These are phyloP conservation scores for Synergus itoensis DNA, from an alignment of 2,888 invertebrate species.

Conservation along the genomic window DNA sequence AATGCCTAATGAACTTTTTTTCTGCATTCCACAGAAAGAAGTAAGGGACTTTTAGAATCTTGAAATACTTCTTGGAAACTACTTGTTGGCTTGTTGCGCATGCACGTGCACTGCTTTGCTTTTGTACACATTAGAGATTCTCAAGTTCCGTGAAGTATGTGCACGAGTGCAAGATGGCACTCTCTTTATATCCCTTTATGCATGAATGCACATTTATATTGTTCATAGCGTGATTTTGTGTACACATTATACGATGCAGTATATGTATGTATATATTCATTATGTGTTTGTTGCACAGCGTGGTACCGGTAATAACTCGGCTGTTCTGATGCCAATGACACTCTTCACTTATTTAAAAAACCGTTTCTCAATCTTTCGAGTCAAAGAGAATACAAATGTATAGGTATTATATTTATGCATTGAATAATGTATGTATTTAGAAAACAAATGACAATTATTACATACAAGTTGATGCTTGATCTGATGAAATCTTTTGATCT, in stretches of 20 bases:
- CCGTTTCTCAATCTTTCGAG: not conserved
- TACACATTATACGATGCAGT: not conserved
- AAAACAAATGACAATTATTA: too few relatives aligned
- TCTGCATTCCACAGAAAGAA: not conserved
- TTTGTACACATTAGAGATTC: constrained; percentile 10
- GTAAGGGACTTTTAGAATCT: not conserved
- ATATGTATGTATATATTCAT: not conserved
- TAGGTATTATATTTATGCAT: not conserved
- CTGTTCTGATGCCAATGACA: not conserved
- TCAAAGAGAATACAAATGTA: not conserved
- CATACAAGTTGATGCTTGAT: too few relatives aligned
- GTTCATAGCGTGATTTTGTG: not conserved
- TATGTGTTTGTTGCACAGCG: not conserved
- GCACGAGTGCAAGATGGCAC: constrained; percentile 30
- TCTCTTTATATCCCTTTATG: constrained; percentile 16
- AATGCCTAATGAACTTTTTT: constrained; percentile 20
- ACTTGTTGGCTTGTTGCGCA: not conserved
- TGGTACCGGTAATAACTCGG: not conserved
- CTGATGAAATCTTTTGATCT: too few relatives aligned
- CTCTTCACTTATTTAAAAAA: not conserved
- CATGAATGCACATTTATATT: constrained; percentile 22
- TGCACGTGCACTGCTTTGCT: constrained; percentile 1
- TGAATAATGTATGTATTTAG: not conserved
- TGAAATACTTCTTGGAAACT: constrained; percentile 25
- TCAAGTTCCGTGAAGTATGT: constrained; percentile 22